Conservation (phyloP, 2,113 vertebrate genomes). For the Perca flavescens region DNA sequence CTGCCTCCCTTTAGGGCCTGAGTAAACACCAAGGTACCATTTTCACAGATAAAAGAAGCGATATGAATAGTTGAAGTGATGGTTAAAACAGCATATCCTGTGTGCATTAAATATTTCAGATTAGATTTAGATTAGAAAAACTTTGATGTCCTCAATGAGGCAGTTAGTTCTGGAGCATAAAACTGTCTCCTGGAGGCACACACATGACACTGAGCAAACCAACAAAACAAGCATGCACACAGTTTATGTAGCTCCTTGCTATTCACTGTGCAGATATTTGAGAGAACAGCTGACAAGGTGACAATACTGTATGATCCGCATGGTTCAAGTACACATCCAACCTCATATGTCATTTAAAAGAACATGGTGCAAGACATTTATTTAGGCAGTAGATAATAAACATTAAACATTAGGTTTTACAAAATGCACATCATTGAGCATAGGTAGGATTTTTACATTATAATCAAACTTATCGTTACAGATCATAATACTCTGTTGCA, state of each 20-base stretch:
- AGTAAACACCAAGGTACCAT: slow-evolving; percentile 36
- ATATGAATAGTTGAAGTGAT: slow-evolving; percentile 28
- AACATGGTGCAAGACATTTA: neutral
- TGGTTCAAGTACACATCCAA: neutral
- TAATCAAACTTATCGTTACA: neutral
- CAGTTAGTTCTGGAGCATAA: slow-evolving; percentile 58
- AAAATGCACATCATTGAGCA: neutral
- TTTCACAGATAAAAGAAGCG: slow-evolving; percentile 44
- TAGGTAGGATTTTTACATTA: neutral
- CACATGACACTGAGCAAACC: slow-evolving; percentile 11
- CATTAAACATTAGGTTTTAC: neutral
- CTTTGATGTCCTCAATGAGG: slow-evolving; percentile 65
- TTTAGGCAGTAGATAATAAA: neutral
- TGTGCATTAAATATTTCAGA: slow-evolving; percentile 64
- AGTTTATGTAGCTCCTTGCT: neutral
- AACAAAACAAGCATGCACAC: slow-evolving; percentile 33
- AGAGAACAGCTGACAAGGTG: slow-evolving; percentile 17
- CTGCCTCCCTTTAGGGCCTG: slow-evolving; percentile 32
- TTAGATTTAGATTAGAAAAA: slow-evolving; percentile 68
- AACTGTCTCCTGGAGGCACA: slow-evolving; percentile 35
- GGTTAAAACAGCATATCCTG: slow-evolving; percentile 64
- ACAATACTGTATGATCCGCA: neutral
- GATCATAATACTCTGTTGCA: neutral
- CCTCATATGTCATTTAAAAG: neutral
- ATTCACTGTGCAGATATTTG: slow-evolving; percentile 22